Evolutionary conservation across 2,113 vertebrate species (phyloP).

Genomic region (Poicephalus meyeri): DNA sequence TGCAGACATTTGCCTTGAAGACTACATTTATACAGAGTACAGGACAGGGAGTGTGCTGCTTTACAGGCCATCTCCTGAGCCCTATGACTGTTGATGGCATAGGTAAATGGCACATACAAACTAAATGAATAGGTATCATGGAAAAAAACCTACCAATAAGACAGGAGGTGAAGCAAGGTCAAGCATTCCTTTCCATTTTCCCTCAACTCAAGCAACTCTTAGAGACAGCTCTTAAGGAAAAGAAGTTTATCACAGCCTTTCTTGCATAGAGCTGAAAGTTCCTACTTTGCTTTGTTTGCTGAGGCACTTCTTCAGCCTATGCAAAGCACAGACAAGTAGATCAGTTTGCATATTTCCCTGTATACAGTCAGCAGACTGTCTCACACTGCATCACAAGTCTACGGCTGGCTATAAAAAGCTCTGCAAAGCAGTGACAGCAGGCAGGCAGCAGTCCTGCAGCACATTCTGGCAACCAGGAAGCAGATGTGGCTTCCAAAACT

Average conservation of each 20-base stretch:
- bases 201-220: neutral
- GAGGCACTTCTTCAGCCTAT: neutral
- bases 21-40: neutral
- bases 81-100: neutral
- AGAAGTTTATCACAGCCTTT: neutral
- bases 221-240: neutral
- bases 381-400: conserved; percentile 34
- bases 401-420: neutral
- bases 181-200: neutral
- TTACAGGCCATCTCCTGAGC: neutral
- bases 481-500: neutral
- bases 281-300: neutral
- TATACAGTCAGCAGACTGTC: conserved; percentile 17
- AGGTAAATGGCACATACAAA: neutral
- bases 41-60: neutral
- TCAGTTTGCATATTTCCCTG: neutral
- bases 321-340: neutral
- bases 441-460: neutral
- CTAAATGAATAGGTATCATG: neutral
- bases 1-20: neutral
- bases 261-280: neutral
- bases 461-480: neutral
- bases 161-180: neutral
- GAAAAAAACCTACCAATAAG: neutral
- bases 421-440: neutral